These are phyloP conservation scores for Platygyra sinensis DNA, from an alignment of 64 coral and sea anemone genomes.

Conservation along the genomic window DNA sequence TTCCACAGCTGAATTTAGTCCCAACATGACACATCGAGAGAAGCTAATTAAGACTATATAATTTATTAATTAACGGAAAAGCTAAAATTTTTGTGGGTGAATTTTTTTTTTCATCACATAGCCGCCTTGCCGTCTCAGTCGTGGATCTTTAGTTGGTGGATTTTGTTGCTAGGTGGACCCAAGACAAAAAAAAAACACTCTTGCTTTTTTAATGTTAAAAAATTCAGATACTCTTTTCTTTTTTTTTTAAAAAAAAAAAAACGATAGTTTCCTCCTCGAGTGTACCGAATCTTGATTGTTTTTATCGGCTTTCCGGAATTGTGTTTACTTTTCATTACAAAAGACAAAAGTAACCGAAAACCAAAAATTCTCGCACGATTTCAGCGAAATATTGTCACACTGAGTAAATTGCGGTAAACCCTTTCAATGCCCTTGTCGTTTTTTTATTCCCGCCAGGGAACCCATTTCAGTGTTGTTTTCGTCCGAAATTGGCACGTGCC, in stretches of 20 bases:
- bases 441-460: slow-evolving; percentile 32
- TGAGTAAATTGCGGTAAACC: slow-evolving; percentile 30
- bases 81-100: neutral
- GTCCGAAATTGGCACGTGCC: slow-evolving; percentile 38
- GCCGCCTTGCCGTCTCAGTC: neutral
- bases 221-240: neutral
- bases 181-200: neutral
- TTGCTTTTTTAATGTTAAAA: neutral
- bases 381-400: slow-evolving; percentile 19
- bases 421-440: slow-evolving; percentile 21
- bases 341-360: slow-evolving; percentile 41
- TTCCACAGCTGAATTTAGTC: slow-evolving; percentile 32
- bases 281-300: slow-evolving; percentile 29
- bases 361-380: neutral
- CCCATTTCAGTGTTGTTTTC: slow-evolving; percentile 30
- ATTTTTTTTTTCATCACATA: neutral
- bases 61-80: slow-evolving; percentile 55
- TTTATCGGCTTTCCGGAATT: slow-evolving; percentile 30
- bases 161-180: neutral
- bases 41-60: slow-evolving; percentile 54
- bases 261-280: neutral
- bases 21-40: slow-evolving; percentile 16
- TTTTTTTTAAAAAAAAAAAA: neutral
- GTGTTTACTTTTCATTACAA: slow-evolving; percentile 50
- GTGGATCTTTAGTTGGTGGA: neutral